Evolutionary conservation across 2,888 invertebrate species (phyloP), one percentile per base, ranked within the genome.

Genomic region (Steromphala cineraria): DNA sequence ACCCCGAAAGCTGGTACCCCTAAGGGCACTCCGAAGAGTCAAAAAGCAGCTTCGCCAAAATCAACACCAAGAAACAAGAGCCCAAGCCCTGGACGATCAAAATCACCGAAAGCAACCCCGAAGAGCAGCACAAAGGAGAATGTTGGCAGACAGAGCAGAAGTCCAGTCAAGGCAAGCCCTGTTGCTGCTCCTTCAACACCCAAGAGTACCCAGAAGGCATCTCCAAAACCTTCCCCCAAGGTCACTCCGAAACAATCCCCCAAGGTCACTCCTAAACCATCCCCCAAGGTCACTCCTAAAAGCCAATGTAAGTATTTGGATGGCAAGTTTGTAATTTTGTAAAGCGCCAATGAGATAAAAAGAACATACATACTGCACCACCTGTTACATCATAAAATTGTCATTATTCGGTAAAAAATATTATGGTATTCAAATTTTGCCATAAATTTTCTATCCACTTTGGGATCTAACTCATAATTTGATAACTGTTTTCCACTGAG

Each of bases 171-270:
- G 15, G 24, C 55, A 21, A 56, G 53, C 24, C 40, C 53, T 46
- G 77, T 7, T 13, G 71, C 74, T 13, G 24, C 55, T 10, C 77
- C 82, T 21, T 79, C 83, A 10, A 81, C 81, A 78, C 80, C 81
- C 52, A 78, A 79, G 67, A 36, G 75, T 77, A 62, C 85, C 28
- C 71, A 78, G 28, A n/a, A 52, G 53, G 77, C 53, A 31, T 78
- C 83, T 24, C 77, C 84, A 36, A 75, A 55, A 67, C 78, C 80
- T 40, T 79, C 77, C 40, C 80, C 82, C 8, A 83, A 83, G n/a
- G n/a, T n/a, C n/a, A n/a, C n/a, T n/a, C n/a, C n/a, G n/a, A n/a
- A n/a, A n/a, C n/a, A n/a, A n/a, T n/a, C 85, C 28, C 71, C 79
- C 21, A n/a, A 52, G 53, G 77, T 52, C 31, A 76, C 83, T 24